Conservation (phyloP, 2,113 vertebrate species). For the Herpetotheres cachinnans region DNA sequence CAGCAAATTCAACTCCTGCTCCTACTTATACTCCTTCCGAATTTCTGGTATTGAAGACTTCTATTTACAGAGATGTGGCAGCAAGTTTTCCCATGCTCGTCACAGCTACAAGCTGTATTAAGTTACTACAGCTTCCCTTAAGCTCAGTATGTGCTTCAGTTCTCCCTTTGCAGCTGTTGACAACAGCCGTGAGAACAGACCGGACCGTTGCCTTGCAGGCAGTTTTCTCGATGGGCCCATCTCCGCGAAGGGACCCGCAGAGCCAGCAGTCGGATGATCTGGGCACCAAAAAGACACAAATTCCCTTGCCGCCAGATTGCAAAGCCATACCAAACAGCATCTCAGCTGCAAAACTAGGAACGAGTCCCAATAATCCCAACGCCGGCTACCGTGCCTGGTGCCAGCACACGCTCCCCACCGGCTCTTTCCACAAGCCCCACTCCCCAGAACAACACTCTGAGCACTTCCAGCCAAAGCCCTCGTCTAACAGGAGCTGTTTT, state of each 20-base stretch:
- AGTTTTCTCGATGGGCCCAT: background rate
- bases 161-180: conserved; percentile 6
- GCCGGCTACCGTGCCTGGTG: background rate
- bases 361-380: background rate
- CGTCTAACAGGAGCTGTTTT: background rate
- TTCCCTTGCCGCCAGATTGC: background rate
- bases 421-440: background rate
- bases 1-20: background rate
- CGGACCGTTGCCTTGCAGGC: accelerated
- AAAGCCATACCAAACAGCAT: background rate
- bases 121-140: conserved; percentile 14
- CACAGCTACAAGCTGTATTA: background rate
- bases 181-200: background rate
- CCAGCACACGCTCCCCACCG: background rate
- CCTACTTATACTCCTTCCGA: background rate
- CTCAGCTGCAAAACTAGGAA: background rate
- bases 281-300: background rate
- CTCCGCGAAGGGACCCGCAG: background rate
- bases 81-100: background rate
- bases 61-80: background rate
- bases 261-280: background rate
- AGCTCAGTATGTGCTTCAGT: background rate
- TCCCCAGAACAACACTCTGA: background rate
- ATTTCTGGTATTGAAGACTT: background rate
- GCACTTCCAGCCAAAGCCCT: background rate